Percentiles rank a stretch among this genome's conserved stretches.
Evolutionary conservation across 2,113 vertebrate genomes (phyloP).

Genomic region (Sialia sialis): DNA sequence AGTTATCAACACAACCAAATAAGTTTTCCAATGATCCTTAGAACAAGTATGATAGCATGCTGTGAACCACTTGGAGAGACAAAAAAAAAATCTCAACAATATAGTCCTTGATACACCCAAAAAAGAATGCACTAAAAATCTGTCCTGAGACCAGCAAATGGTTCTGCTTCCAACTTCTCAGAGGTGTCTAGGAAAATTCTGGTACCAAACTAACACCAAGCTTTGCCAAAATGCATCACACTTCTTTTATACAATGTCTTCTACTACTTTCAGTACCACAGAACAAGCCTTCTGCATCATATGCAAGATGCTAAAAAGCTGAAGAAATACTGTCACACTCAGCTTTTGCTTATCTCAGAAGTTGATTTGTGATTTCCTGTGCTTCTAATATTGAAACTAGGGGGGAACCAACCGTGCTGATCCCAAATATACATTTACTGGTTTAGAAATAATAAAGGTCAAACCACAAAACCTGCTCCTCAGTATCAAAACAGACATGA

Average conservation of each 20-base stretch:
- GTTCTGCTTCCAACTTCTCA: background rate
- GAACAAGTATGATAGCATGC: background rate
- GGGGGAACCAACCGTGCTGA: background rate
- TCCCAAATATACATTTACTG: background rate
- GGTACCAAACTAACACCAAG: background rate
- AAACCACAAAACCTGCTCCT: background rate
- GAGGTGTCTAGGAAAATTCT: background rate
- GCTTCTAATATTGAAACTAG: background rate
- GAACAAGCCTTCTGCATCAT: background rate
- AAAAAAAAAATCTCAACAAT: background rate
- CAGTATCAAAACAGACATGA: background rate
- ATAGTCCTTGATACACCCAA: background rate
- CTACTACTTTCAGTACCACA: background rate
- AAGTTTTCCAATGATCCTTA: background rate
- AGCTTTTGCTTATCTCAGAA: background rate
- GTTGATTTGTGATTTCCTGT: background rate
- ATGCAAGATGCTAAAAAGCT: background rate
- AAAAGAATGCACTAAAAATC: background rate
- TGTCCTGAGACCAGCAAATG: background rate
- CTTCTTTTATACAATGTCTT: background rate
- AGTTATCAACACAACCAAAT: background rate
- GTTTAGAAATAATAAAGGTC: conserved; percentile 9
- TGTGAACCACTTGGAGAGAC: background rate
- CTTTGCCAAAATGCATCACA: background rate
- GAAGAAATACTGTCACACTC: background rate